Evolutionary conservation across 2,888 invertebrate species (phyloP).

Genomic region (Drosophila barbarae): DNA sequence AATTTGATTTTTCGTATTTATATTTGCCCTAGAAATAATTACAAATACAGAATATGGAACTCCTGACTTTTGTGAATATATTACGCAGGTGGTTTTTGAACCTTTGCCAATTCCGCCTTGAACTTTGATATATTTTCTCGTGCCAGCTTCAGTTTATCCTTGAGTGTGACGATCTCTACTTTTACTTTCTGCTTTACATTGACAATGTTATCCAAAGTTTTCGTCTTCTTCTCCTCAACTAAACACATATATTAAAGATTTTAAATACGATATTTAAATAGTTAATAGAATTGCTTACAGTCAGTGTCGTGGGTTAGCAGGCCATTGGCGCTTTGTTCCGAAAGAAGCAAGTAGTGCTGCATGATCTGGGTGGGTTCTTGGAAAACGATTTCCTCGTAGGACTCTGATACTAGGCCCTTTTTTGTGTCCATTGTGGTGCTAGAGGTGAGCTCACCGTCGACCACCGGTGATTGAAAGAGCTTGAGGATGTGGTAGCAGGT

Average conservation of each 20-base stretch:
- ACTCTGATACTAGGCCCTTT: conserved; percentile 92
- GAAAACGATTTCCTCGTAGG: conserved; percentile 97
- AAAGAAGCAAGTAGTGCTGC: conserved; percentile 89
- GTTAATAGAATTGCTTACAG: conserved; percentile 46
- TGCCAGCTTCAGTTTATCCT: conserved; percentile 90
- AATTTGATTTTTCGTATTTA: neutral
- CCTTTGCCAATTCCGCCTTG: conserved; percentile 85
- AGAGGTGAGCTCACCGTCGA: conserved; percentile 76
- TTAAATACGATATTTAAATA: neutral
- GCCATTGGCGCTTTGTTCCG: conserved; percentile 81
- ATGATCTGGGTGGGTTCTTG: conserved; percentile 94
- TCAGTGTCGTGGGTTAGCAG: conserved; percentile 52
- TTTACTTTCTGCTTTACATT: conserved; percentile 90
- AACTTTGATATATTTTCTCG: conserved; percentile 92
- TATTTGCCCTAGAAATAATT: conserved; percentile 1
- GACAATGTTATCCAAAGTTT: conserved; percentile 87
- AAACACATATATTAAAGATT: conserved; percentile 75
- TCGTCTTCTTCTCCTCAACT: conserved; percentile 95
- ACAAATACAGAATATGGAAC: neutral
- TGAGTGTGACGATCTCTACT: conserved; percentile 89
- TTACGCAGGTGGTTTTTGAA: conserved; percentile 72
- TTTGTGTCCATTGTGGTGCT: conserved; percentile 81
- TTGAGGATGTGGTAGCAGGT: conserved; percentile 97
- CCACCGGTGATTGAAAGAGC: conserved; percentile 90
- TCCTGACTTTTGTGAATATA: neutral